phyloP scores from a whole-genome alignment of 1,140 invertebrate genomes.

The Heliconius himera region DNA sequence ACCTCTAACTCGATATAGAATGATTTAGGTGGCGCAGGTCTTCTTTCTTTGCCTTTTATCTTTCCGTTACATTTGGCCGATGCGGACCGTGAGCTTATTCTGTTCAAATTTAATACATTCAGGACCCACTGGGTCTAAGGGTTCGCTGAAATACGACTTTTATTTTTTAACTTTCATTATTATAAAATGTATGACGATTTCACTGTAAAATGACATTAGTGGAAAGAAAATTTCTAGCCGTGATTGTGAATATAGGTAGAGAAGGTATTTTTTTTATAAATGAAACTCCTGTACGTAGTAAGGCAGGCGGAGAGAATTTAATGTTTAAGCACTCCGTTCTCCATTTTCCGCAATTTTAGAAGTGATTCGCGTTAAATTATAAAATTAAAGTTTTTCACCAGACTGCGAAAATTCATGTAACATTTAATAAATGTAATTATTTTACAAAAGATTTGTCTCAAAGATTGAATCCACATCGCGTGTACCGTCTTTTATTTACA shows the following conservation, averaged over 20 bases:
- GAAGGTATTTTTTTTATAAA: too few relatives aligned
- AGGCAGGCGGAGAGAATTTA: too few relatives aligned
- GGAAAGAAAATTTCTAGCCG: too few relatives aligned
- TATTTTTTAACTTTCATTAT: slow-evolving; percentile 7
- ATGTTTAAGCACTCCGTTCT: too few relatives aligned
- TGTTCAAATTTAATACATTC: slow-evolving; percentile 17
- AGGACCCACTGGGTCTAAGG: not conserved
- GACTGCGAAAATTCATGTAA: too few relatives aligned
- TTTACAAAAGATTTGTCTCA: too few relatives aligned
- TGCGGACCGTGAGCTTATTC: slow-evolving; percentile 9
- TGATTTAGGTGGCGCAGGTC: slow-evolving; percentile 17
- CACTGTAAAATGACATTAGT: not conserved
- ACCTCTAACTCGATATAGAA: slow-evolving; percentile 12
- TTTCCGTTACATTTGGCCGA: slow-evolving; percentile 18
- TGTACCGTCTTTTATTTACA: too few relatives aligned
- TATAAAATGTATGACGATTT: not conserved
- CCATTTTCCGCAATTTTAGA: not conserved
- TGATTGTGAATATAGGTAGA: too few relatives aligned
- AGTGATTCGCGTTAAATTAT: not conserved
- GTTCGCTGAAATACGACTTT: not conserved
- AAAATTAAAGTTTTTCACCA: not conserved
- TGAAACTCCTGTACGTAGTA: too few relatives aligned
- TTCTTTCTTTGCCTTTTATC: slow-evolving; percentile 22
- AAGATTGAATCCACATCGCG: too few relatives aligned
- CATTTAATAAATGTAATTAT: too few relatives aligned